Percentiles rank a stretch among this genome's conserved stretches.
Conservation (phyloP, 2,888 invertebrate genomes). For the Teleiodes luculella region DNA sequence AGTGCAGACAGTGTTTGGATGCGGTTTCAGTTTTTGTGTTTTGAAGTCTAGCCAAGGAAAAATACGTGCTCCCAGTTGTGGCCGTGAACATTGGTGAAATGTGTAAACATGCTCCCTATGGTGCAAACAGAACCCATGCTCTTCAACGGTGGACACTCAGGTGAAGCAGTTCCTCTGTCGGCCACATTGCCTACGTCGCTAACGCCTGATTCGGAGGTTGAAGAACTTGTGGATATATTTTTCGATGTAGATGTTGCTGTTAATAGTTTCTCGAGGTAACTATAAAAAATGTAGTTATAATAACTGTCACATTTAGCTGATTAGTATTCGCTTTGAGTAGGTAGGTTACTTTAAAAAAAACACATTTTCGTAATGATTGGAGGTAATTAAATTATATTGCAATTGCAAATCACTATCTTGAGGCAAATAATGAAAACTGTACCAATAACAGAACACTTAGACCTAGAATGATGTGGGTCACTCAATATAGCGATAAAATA, state of each 20-base stretch:
- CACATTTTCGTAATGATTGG: background rate
- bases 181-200: conserved; percentile 68
- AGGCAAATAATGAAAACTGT: conserved; percentile 36
- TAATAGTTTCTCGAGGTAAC: conserved; percentile 66
- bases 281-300: background rate
- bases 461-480: conserved; percentile 55
- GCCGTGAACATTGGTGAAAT: conserved; percentile 49
- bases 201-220: conserved; percentile 69
- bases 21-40: conserved; percentile 64
- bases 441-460: conserved; percentile 48
- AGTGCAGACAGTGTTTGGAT: conserved; percentile 76
- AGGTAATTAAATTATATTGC: background rate
- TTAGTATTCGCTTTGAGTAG: too few relatives aligned
- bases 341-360: too few relatives aligned
- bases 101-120: conserved; percentile 69
- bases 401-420: conserved; percentile 13
- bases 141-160: conserved; percentile 61
- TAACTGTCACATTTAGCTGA: too few relatives aligned
- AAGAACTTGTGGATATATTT: conserved; percentile 70
- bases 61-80: conserved; percentile 49
- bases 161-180: conserved; percentile 60
- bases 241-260: conserved; percentile 73
- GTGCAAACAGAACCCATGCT: conserved; percentile 69
- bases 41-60: conserved; percentile 54
- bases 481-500: conserved; percentile 46